Evolutionary conservation across 2,888 invertebrate genomes (phyloP).

Genomic region (Anthrax anthrax): DNA sequence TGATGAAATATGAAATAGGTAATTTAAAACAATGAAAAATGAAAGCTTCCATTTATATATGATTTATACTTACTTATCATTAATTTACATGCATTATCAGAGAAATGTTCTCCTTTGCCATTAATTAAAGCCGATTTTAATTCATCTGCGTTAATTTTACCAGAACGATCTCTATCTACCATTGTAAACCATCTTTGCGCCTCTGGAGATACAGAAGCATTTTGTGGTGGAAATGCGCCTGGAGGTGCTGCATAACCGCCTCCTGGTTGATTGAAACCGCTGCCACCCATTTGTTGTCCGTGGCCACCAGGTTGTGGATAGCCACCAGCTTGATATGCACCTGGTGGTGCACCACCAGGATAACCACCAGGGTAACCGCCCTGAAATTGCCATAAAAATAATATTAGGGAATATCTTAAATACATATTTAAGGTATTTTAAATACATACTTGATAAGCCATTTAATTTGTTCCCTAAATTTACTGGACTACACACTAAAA

Average conservation of each 20-base stretch:
- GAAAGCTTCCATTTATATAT: too few species aligned
- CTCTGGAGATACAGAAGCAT: conserved; percentile 51
- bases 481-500: too few species aligned
- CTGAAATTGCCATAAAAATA: too few species aligned
- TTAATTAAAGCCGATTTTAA: conserved; percentile 69
- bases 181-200: conserved; percentile 71
- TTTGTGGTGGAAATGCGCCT: conserved; percentile 32
- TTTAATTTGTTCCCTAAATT: too few species aligned
- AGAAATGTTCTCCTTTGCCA: conserved; percentile 71
- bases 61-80: conserved; percentile 51
- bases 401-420: too few species aligned
- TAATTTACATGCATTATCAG: conserved; percentile 65
- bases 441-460: background rate
- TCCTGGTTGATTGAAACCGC: background rate
- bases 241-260: conserved; percentile 27
- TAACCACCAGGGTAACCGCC: too few species aligned
- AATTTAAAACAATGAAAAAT: background rate
- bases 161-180: conserved; percentile 72
- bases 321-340: too few species aligned
- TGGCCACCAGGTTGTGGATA: too few species aligned
- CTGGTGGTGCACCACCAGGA: too few species aligned
- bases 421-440: too few species aligned
- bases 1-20: background rate
- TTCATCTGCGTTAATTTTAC: conserved; percentile 62
- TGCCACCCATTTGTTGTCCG: too few species aligned